These are phyloP conservation scores for Climacteris rufus DNA, from an alignment of 2,113 vertebrate species.

Conservation along the genomic window DNA sequence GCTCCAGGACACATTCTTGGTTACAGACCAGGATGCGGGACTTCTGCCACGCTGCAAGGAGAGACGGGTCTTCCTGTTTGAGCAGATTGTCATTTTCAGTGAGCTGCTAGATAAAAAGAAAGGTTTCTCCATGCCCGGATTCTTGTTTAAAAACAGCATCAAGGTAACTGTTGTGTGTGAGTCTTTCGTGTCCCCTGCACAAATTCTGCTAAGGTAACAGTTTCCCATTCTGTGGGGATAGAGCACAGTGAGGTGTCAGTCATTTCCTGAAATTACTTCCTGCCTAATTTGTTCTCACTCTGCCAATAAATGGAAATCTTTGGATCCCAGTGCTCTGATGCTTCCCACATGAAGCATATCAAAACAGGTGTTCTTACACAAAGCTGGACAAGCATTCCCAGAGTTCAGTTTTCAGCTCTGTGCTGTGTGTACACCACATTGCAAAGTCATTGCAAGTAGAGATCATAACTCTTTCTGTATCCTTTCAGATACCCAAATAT, in stretches of 20 bases:
- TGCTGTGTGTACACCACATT: background rate
- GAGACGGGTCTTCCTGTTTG: conserved; percentile 94
- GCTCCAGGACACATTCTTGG: conserved; percentile 94
- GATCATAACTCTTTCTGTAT: background rate
- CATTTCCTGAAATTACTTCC: background rate
- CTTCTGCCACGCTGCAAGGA: conserved; percentile 94
- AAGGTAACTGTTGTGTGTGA: conserved; percentile 76
- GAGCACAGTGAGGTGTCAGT: background rate
- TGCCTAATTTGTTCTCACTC: background rate
- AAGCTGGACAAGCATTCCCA: background rate
- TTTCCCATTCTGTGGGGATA: background rate
- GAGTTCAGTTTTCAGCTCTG: background rate
- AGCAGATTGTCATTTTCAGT: conserved; percentile 98
- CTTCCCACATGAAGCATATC: background rate
- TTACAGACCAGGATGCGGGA: conserved; percentile 90
- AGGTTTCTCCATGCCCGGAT: conserved; percentile 94
- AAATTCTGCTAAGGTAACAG: conserved; percentile 41
- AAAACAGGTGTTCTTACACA: background rate
- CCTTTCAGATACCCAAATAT: background rate
- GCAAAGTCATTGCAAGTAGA: background rate
- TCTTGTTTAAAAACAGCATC: conserved; percentile 96
- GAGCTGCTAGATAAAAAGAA: conserved; percentile 98
- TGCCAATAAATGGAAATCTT: background rate
- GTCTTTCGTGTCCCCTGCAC: background rate
- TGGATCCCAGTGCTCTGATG: background rate